phyloP scores from a whole-genome alignment of 2,797 vertebrate genomes.

The Enteromius paludinosus region DNA sequence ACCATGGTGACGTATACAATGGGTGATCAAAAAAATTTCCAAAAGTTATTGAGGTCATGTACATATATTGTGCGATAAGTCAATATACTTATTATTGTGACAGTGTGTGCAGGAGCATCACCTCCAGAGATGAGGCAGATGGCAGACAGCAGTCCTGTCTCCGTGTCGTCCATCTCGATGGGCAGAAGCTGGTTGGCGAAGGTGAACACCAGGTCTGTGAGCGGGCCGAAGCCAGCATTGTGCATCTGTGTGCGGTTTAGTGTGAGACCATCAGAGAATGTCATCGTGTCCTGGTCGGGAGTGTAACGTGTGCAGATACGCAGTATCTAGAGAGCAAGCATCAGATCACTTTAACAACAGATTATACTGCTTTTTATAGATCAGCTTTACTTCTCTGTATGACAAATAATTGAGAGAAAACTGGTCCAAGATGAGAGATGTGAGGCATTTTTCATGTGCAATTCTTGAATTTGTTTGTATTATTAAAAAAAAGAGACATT shows the following conservation, averaged over 20 bases:
- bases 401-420: not conserved
- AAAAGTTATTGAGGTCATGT: no score
- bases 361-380: not conserved
- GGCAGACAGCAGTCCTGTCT: conserved; percentile 90
- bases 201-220: conserved; percentile 90
- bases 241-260: conserved; percentile 93
- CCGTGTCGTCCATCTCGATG: conserved; percentile 92
- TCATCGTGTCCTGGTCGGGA: conserved; percentile 92
- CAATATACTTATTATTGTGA: no score
- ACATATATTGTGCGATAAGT: no score
- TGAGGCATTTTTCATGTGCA: no score
- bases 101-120: conserved; percentile 60
- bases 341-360: not conserved
- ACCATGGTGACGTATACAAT: no score
- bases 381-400: conserved; percentile 41
- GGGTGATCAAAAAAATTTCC: no score
- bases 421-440: not conserved
- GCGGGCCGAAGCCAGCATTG: conserved; percentile 89
- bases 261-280: conserved; percentile 90
- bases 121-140: conserved; percentile 93
- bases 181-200: conserved; percentile 92
- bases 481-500: no score
- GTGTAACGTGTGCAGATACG: conserved; percentile 92
- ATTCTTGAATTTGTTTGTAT: no score
- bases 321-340: conserved; percentile 77